Percentiles rank a stretch among this genome's conserved stretches.
Evolutionary conservation across 2,797 vertebrate genomes (phyloP).

Genomic region (Chrysocyon brachyurus): DNA sequence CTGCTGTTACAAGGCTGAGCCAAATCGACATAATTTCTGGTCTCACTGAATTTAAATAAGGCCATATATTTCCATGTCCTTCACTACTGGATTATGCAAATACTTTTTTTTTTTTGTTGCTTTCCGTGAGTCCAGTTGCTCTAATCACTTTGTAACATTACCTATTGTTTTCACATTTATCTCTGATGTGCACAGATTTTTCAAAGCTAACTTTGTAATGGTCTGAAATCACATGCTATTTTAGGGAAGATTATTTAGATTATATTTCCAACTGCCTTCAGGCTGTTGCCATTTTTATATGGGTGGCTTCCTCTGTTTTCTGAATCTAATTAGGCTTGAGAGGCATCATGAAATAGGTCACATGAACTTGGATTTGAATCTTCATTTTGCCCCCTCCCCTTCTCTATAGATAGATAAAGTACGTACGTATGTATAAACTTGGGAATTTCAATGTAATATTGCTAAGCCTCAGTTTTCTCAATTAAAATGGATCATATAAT

Average conservation of each 20-base stretch:
- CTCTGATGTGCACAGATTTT: not conserved
- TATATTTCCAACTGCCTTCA: slow-evolving; percentile 69
- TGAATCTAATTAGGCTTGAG: slow-evolving; percentile 34
- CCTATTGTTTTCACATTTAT: slow-evolving; percentile 41
- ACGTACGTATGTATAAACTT: not conserved
- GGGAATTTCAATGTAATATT: slow-evolving; percentile 20
- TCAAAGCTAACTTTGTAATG: not conserved
- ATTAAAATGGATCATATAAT: slow-evolving; percentile 23
- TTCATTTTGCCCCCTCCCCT: not conserved
- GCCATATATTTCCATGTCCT: not conserved
- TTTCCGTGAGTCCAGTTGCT: not conserved
- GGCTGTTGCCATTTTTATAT: slow-evolving; percentile 64
- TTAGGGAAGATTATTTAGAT: slow-evolving; percentile 51
- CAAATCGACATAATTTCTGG: not conserved
- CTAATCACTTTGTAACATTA: not conserved
- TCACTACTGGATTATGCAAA: not conserved
- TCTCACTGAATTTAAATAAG: slow-evolving; percentile 9
- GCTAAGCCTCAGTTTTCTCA: slow-evolving; percentile 22
- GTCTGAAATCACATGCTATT: slow-evolving; percentile 50
- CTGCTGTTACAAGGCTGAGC: not conserved
- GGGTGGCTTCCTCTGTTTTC: slow-evolving; percentile 33
- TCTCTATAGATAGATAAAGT: not conserved
- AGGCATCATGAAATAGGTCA: slow-evolving; percentile 54
- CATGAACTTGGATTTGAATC: not conserved
- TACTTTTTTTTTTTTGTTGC: not conserved